Evolutionary conservation across 2,888 invertebrate genomes (phyloP).

Genomic region (Neoitamus cyanurus): DNA sequence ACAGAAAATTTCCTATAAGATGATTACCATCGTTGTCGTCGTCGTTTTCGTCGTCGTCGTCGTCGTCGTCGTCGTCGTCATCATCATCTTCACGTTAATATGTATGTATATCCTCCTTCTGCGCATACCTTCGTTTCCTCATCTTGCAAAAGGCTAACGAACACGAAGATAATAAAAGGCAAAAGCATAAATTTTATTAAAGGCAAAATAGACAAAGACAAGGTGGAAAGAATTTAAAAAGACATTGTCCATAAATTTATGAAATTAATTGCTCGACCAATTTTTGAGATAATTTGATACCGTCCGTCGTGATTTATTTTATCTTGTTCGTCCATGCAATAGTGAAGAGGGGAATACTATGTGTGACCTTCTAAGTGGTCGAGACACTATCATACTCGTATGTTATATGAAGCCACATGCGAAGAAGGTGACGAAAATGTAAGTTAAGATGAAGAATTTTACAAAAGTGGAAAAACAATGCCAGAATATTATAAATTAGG

Average conservation of each 20-base stretch:
- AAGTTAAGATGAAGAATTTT: no score
- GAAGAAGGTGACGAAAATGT: no score
- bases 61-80: background rate
- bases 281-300: constrained; percentile 45
- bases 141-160: background rate
- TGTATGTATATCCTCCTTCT: background rate
- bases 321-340: background rate
- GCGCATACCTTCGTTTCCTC: background rate
- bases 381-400: background rate
- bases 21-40: no score
- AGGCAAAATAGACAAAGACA: constrained; percentile 38
- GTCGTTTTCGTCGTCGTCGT: no score
- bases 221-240: constrained; percentile 42
- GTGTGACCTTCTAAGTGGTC: background rate
- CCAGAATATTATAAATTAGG: no score
- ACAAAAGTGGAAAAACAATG: no score
- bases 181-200: constrained; percentile 37
- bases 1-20: no score
- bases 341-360: background rate
- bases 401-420: no score
- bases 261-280: constrained; percentile 43
- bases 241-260: constrained; percentile 46
- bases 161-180: constrained; percentile 30
- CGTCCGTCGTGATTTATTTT: constrained; percentile 39
- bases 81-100: no score